Evolutionary conservation across 2,113 vertebrate genomes (phyloP).

Genomic region (Herpailurus yagouaroundi): DNA sequence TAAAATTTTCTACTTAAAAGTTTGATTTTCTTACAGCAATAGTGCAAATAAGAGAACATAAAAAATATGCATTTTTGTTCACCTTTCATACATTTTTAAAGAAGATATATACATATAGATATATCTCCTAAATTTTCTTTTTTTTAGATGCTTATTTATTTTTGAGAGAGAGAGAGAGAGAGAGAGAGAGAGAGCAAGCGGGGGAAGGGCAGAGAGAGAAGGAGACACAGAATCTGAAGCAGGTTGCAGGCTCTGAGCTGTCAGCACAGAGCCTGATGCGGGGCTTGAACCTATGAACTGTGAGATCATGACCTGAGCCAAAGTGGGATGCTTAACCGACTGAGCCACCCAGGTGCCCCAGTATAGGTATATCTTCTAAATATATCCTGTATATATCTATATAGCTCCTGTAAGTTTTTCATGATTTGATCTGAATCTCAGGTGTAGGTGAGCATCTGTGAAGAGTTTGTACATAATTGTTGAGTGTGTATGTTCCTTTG

Average conservation of each 20-base stretch:
- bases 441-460: neutral
- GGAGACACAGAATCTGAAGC: too few species aligned
- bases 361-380: neutral
- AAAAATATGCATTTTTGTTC: neutral
- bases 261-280: too few species aligned
- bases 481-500: neutral
- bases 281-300: too few species aligned
- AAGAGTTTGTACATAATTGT: neutral
- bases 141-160: too few species aligned
- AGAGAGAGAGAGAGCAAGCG: too few species aligned
- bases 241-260: too few species aligned
- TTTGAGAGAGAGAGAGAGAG: too few species aligned
- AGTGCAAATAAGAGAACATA: neutral
- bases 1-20: neutral
- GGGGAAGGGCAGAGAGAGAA: too few species aligned
- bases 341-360: too few species aligned
- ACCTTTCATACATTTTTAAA: neutral
- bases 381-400: neutral
- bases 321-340: too few species aligned
- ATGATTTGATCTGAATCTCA: neutral
- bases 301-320: too few species aligned
- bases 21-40: neutral
- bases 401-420: neutral
- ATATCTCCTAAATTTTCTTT: neutral
- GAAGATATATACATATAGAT: neutral